Percentiles rank a stretch among this genome's conserved stretches.
Conservation (phyloP, 2,888 invertebrate genomes). For the Lithophane semibrunnea region DNA sequence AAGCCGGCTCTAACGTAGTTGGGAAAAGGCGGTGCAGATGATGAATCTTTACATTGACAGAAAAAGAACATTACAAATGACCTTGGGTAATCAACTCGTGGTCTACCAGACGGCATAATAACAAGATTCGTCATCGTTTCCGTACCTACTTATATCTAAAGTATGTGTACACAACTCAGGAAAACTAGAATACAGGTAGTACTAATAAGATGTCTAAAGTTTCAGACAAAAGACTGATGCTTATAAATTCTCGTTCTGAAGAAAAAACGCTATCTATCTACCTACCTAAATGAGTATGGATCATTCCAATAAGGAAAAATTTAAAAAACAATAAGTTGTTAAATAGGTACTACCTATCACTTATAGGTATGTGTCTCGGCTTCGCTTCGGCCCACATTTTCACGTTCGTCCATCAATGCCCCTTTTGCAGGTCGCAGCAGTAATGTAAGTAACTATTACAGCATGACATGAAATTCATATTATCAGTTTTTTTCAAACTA, state of each 20-base stretch:
- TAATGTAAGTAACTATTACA: too few relatives aligned
- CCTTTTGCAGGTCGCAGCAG: too few relatives aligned
- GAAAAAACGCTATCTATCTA: constrained; percentile 11
- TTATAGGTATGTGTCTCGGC: too few relatives aligned
- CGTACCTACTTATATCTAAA: too few relatives aligned
- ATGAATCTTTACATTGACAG: neutral
- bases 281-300: neutral
- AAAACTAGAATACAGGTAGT: constrained; percentile 4
- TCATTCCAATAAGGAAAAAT: neutral
- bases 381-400: too few relatives aligned
- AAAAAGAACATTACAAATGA: neutral
- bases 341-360: too few relatives aligned
- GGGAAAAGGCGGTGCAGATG: neutral
- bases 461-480: too few relatives aligned
- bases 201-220: neutral
- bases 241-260: neutral
- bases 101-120: neutral
- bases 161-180: constrained; percentile 1
- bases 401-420: too few relatives aligned
- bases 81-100: neutral
- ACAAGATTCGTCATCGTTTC: constrained; percentile 8
- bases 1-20: neutral
- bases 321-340: too few relatives aligned
- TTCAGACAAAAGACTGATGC: neutral
- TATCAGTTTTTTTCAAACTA: too few relatives aligned